These are phyloP conservation scores for Bombus pyrosoma DNA, from an alignment of 1,140 invertebrate species.

Conservation along the genomic window DNA sequence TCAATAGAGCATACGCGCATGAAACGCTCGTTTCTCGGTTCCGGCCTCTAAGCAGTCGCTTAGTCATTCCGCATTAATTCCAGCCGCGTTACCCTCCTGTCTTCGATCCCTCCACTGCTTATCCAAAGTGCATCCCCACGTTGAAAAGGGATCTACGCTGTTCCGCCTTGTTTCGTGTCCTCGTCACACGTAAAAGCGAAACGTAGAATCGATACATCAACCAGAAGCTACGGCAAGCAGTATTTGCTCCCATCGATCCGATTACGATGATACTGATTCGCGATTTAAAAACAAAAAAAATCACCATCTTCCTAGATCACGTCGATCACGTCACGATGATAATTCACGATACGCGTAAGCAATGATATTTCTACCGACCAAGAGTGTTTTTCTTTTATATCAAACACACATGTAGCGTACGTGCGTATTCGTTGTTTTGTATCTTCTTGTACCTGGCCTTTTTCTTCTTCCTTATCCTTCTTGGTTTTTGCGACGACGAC, in stretches of 20 bases:
- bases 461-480: background rate
- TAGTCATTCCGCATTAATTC: conserved; percentile 65
- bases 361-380: background rate
- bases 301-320: conserved; percentile 6
- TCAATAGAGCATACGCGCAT: conserved; percentile 39
- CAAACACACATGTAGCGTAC: background rate
- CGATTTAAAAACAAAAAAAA: conserved; percentile 33
- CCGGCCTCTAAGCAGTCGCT: conserved; percentile 44
- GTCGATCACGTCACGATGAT: background rate
- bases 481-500: background rate
- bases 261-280: conserved; percentile 6
- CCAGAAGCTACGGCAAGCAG: conserved; percentile 15
- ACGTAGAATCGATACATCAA: conserved; percentile 58
- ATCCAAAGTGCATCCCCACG: conserved; percentile 55
- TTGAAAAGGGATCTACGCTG: conserved; percentile 24
- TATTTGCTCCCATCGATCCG: conserved; percentile 25
- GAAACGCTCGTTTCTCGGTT: conserved; percentile 38
- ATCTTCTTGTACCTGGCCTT: background rate
- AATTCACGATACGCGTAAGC: background rate
- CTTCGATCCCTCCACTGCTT: conserved; percentile 37
- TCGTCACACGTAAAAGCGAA: conserved; percentile 21
- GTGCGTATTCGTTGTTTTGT: background rate
- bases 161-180: background rate
- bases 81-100: conserved; percentile 62
- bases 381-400: background rate